Evolutionary conservation across 2,113 vertebrate species (phyloP), one percentile per base, ranked within the genome.

Genomic region (Gadus chalcogrammus): DNA sequence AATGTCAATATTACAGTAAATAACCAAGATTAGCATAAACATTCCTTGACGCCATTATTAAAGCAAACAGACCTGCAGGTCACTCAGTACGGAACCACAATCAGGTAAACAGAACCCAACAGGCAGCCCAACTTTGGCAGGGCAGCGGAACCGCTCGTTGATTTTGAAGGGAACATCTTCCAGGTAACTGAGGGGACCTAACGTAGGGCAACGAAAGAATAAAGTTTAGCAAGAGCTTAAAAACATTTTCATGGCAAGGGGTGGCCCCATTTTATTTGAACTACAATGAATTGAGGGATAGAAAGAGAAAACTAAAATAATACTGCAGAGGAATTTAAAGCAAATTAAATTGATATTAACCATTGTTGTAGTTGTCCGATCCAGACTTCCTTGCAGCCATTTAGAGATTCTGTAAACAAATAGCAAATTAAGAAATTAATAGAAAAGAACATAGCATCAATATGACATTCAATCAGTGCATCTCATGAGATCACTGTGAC

Each of bases 131-230:
- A 99, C 95, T 92, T 98, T 98, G 13, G 94, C 93, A 67, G 97
- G 97, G 74, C 88, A 94, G 89, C 91, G 94, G 87, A 98, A 99
- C 75, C 94, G 98, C 70, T 98, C 97, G 80, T 95, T 97, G 84
- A 98, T 92, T 90, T 96, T 98, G 91, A 99, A 99, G 70, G 96
- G 96, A 90, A 99, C 95, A 68, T 96, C 96, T 87, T 99, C 97
- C 84, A 99, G 94, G 83, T 99, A 97, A 90, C 95, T 97, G 90
- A 96, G 93, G 86, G 94, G 93, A 83, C 97, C 97, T 98, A 78
- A 77, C 84, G 78, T 67, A 82, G 79, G 80, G 79, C 61, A 53
- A 22, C 6, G 42, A 48, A 48, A 48, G 1, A 8, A 48, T 13
- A 48, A 11, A 13, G 42, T 48, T 48, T 48, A 48, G 9, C 42